phyloP scores from a whole-genome alignment of 1,140 invertebrate genomes.

The Ips typographus region DNA sequence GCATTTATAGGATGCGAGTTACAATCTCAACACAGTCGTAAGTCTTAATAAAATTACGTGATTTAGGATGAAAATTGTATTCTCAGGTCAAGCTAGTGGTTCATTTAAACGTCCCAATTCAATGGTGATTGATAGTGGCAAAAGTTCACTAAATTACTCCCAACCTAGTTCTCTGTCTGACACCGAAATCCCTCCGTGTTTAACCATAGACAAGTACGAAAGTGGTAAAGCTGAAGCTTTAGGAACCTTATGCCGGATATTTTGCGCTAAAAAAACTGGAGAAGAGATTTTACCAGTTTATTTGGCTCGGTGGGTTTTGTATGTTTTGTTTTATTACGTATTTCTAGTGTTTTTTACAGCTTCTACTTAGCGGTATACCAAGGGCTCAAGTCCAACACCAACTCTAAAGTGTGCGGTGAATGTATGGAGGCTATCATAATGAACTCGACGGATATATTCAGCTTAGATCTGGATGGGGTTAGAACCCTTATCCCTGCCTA shows the following conservation, averaged over 20 bases:
- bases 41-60: conserved; percentile 2
- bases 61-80: neutral
- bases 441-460: conserved; percentile 78
- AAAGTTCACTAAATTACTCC: conserved; percentile 51
- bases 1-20: conserved; percentile 80
- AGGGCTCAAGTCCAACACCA: conserved; percentile 70
- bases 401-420: conserved; percentile 65
- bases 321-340: neutral
- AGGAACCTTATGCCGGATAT: conserved; percentile 91
- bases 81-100: conserved; percentile 40
- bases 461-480: conserved; percentile 91
- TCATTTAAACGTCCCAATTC: conserved; percentile 47
- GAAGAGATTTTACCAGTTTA: conserved; percentile 95
- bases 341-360: conserved; percentile 13
- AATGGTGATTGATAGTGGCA: conserved; percentile 47
- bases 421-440: conserved; percentile 77
- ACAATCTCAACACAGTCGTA: conserved; percentile 52
- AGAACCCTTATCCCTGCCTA: conserved; percentile 76
- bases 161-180: conserved; percentile 58
- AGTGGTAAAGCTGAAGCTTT: conserved; percentile 92
- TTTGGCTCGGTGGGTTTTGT: conserved; percentile 65
- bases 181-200: conserved; percentile 55
- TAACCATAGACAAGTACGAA: conserved; percentile 70
- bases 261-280: conserved; percentile 94
- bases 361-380: conserved; percentile 88